Percentiles rank a stretch among this genome's conserved stretches.
These are phyloP conservation scores for Norana najaformis DNA, from an alignment of 2,888 invertebrate species.

Conservation along the genomic window DNA sequence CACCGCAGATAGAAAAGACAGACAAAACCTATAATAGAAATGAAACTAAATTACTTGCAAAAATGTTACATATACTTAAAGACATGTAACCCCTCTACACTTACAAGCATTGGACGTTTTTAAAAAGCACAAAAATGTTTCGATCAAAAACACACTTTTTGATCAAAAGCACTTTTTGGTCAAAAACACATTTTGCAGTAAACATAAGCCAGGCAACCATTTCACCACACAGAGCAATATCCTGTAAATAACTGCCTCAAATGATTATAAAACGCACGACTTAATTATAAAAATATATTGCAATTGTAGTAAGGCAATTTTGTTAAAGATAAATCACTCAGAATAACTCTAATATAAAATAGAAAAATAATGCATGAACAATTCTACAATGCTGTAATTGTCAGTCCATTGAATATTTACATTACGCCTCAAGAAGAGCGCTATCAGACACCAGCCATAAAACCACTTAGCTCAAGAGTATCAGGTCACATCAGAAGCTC, in stretches of 20 bases:
- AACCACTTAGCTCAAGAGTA: background rate
- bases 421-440: background rate
- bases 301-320: background rate
- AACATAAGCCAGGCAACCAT: background rate
- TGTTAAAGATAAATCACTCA: too few species aligned
- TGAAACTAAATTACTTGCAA: background rate
- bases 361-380: too few species aligned
- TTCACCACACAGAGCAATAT: background rate
- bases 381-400: background rate
- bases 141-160: too few species aligned
- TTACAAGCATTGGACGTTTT: background rate
- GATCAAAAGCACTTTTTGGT: too few species aligned
- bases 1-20: background rate
- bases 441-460: background rate
- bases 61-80: background rate
- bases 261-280: background rate
- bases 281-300: background rate
- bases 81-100: background rate
- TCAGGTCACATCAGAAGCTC: background rate
- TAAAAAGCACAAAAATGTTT: background rate
- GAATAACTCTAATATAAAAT: background rate
- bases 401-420: background rate
- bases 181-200: background rate
- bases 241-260: background rate
- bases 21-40: background rate